A percentile compares a stretch with the other conserved stretches of the same genome.
These are phyloP conservation scores for Serrognathus titanus DNA, from an alignment of 2,888 invertebrate species.

Conservation along the genomic window DNA sequence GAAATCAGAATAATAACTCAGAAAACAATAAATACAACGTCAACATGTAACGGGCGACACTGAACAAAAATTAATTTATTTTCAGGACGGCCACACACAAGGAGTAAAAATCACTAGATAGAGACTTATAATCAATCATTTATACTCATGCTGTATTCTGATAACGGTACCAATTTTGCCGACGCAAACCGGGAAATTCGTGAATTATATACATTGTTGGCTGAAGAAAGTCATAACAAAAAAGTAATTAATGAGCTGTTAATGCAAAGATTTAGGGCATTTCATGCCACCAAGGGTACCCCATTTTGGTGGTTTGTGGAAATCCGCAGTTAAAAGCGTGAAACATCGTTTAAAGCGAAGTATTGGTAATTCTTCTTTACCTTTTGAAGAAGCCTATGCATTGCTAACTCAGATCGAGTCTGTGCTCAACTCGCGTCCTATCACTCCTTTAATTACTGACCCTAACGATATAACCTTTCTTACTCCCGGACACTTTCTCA, in stretches of 20 bases:
- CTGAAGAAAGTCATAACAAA: no score
- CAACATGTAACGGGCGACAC: no score
- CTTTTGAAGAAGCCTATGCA: not conserved
- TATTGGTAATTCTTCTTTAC: not conserved
- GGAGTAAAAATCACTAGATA: no score
- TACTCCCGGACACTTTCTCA: not conserved
- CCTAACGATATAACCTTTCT: not conserved
- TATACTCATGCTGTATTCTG: no score
- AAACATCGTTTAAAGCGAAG: not conserved
- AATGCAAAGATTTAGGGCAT: not conserved
- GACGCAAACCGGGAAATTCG: not conserved
- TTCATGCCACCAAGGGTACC: not conserved
- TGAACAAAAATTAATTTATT: no score
- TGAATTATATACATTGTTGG: no score
- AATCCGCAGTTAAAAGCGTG: not conserved
- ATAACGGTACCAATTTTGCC: slow-evolving; percentile 10
- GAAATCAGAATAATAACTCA: no score
- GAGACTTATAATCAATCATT: no score
- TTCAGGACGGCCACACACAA: no score
- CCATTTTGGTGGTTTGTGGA: not conserved
- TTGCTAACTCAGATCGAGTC: no score
- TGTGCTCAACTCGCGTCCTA: not conserved
- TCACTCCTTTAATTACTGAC: not conserved
- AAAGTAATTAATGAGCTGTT: not conserved
- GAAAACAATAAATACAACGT: no score